Base-by-base conservation (phyloP, 1,140 invertebrate species). In the Dendroctonus valens region DNA sequence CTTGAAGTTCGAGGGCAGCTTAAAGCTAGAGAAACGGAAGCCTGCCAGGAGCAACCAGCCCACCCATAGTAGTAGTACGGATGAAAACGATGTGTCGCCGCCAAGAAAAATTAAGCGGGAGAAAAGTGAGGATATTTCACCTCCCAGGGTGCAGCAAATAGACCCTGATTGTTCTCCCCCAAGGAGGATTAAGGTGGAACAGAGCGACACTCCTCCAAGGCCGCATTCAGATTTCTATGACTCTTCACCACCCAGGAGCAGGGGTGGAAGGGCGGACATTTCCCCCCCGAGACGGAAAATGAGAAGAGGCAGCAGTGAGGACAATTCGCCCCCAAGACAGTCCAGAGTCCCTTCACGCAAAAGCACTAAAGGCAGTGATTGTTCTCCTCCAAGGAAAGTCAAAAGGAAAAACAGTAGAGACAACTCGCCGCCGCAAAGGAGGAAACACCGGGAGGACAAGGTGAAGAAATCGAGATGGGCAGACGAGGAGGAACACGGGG, bases 161-260 rank as follows among this genome's bases (percentile, higher is more conserved):
- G 72, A 78, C 68, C 75, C 73, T 42, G 52, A 65, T 44, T 64
- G 39, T 63, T 66, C 68, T 11, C 52, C 65, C 59, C 63, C 57
- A 40, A 59, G 46, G 48, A 60, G 44, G 11, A 41, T 7, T 57
- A 68, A 38, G 39, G 26, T 26, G 26, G 26, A 26, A 26, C 1
- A 3, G 26, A 26, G 3, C 26, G 48, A 65, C 41, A 65, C 41
- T 64, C 60, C 68, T 8, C 52, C 65, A 52, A 52, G 9, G 11
- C 11, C 9, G 8, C 15, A 9, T 1, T 1, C 0, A 52, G 15
- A 52, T 52, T 11, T 37, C 40, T 6, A 39, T 39, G 60, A 66
- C 49, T 52, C n/a, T 26, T 59, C 72, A 69, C 75, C 75, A 46
- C 68, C 65, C n/a, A 75, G 71, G 61, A 72, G 69, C 42, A 9